Evolutionary conservation across 2,888 invertebrate genomes (phyloP).

Genomic region (Caenorhabditis afra): DNA sequence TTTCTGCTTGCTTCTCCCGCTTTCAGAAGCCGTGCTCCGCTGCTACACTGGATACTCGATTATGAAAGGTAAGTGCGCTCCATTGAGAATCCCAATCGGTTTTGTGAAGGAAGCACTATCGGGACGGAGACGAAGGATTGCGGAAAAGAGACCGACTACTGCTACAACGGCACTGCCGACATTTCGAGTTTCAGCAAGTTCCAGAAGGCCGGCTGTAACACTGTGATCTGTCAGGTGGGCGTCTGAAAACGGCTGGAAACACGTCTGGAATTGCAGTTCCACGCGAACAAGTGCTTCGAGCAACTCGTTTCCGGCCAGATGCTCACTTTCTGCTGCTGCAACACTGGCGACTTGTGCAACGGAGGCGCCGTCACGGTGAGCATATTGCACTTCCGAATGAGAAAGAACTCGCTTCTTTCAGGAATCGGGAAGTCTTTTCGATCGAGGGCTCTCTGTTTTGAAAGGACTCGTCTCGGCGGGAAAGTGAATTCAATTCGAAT

Average conservation of each 20-base stretch:
- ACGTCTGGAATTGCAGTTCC: conserved; percentile 45
- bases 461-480: conserved; percentile 54
- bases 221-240: conserved; percentile 59
- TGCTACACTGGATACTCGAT: conserved; percentile 68
- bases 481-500: background rate
- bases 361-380: conserved; percentile 61
- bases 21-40: conserved; percentile 36
- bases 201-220: conserved; percentile 68
- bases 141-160: conserved; percentile 63
- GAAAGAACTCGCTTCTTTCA: conserved; percentile 14
- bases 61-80: conserved; percentile 59
- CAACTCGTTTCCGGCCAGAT: conserved; percentile 54
- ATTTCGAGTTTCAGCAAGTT: conserved; percentile 55
- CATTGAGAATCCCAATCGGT: background rate
- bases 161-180: conserved; percentile 66
- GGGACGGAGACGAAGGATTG: conserved; percentile 66
- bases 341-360: conserved; percentile 62
- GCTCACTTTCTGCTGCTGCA: conserved; percentile 67
- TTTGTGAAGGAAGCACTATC: conserved; percentile 54
- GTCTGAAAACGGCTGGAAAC: background rate
- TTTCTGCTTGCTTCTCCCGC: conserved; percentile 3
- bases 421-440: conserved; percentile 53
- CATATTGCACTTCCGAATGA: background rate
- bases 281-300: conserved; percentile 64
- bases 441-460: conserved; percentile 57